phyloP scores from a whole-genome alignment of 2,113 vertebrate genomes.

The Haemorhous mexicanus region DNA sequence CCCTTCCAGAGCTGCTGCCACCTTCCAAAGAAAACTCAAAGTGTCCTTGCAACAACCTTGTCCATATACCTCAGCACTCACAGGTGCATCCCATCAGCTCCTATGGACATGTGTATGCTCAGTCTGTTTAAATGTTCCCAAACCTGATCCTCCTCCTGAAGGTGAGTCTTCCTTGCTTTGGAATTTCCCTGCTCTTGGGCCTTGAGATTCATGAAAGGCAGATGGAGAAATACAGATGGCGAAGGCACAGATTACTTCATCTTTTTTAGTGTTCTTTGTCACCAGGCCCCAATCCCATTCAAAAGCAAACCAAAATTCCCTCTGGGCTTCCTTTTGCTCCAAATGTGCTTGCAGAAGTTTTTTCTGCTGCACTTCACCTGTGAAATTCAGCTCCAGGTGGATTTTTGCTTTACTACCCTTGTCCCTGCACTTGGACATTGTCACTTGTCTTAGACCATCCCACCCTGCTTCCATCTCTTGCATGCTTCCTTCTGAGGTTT shows the following conservation, averaged over 20 bases:
- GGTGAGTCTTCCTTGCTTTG: neutral
- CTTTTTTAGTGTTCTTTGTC: neutral
- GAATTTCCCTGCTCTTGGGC: neutral
- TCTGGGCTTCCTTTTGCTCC: neutral
- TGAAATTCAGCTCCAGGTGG: neutral
- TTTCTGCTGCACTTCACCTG: neutral
- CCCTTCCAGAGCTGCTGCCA: fast-evolving
- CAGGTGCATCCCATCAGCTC: fast-evolving
- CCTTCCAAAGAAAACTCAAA: neutral
- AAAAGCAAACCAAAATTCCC: neutral
- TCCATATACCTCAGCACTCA: neutral
- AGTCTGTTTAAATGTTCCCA: neutral
- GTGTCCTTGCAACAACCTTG: neutral
- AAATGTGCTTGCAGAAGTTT: neutral
- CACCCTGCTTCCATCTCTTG: neutral
- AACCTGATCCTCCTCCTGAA: neutral
- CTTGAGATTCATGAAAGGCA: neutral
- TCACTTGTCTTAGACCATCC: neutral
- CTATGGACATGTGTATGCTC: too few relatives aligned
- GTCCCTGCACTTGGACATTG: neutral
- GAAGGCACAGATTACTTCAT: neutral
- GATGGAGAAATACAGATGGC: neutral
- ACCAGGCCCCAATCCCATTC: neutral
- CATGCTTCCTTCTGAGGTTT: neutral
- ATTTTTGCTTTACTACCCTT: neutral